These are phyloP conservation scores for Garra rufa DNA, from an alignment of 2,113 vertebrate species.

Conservation along the genomic window DNA sequence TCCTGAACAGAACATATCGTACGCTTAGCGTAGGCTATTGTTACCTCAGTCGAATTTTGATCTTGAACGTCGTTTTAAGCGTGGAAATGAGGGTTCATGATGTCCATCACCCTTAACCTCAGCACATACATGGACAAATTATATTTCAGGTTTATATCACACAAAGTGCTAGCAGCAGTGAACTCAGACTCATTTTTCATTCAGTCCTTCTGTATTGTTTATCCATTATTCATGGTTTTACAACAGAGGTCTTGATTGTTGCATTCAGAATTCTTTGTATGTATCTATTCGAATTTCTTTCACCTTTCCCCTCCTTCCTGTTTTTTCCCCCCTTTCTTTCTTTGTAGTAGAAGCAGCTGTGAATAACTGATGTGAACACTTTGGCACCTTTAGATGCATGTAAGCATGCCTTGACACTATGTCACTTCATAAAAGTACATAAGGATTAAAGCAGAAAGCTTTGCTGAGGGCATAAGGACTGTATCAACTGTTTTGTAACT, in stretches of 20 bases:
- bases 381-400: not conserved
- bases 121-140: not conserved
- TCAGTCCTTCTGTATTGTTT: not conserved
- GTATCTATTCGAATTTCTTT: not conserved
- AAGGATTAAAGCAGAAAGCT: not conserved
- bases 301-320: not conserved
- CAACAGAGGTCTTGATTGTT: conserved; percentile 17
- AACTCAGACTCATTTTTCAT: not conserved
- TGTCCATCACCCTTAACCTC: not conserved
- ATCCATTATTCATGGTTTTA: conserved; percentile 35
- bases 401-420: not conserved
- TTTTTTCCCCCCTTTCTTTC: not conserved
- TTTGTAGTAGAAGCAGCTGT: not conserved
- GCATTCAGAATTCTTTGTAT: not conserved
- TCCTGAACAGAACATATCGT: not conserved
- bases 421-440: not conserved
- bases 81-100: not conserved
- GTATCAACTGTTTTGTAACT: not conserved
- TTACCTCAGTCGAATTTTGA: not conserved
- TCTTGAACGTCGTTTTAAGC: not conserved
- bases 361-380: not conserved
- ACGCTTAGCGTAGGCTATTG: not conserved
- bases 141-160: not conserved
- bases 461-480: not conserved
- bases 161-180: not conserved